These are phyloP conservation scores for Thymelicus sylvestris DNA, from an alignment of 2,888 invertebrate genomes.

Conservation along the genomic window DNA sequence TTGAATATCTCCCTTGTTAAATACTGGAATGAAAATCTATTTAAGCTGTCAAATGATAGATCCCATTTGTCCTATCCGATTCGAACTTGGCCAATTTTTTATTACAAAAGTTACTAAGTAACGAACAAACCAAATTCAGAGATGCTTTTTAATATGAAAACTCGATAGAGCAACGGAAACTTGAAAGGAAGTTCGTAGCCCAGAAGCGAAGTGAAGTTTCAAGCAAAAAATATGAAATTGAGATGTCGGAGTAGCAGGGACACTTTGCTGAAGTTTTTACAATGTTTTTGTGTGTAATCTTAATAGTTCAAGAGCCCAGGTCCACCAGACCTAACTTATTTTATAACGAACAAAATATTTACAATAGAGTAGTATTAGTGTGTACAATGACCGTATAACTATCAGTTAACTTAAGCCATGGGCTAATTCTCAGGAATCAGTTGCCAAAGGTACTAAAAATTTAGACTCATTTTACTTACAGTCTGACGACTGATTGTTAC, in stretches of 20 bases:
- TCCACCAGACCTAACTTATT: no score
- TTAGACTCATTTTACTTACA: no score
- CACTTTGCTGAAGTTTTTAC: constrained; percentile 1
- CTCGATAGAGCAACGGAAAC: constrained; percentile 30
- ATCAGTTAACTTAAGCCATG: no score
- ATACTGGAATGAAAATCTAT: no score
- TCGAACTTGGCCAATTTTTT: neutral
- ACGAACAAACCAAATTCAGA: constrained; percentile 17
- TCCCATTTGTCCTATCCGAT: neutral
- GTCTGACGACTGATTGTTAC: no score
- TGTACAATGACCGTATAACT: no score
- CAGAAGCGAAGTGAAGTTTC: constrained; percentile 14
- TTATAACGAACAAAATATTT: no score
- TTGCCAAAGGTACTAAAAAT: no score
- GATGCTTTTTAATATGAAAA: constrained; percentile 29
- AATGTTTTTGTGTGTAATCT: neutral
- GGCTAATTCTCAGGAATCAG: no score
- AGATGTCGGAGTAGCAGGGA: constrained; percentile 13
- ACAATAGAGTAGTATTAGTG: no score
- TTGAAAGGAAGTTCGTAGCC: constrained; percentile 6
- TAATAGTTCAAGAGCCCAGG: neutral
- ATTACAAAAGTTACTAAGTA: constrained; percentile 5
- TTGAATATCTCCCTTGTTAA: no score
- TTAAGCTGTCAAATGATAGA: no score
- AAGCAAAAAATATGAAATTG: constrained; percentile 28